Percentiles rank a stretch among this genome's conserved stretches.
These are phyloP conservation scores for Drosophila albomicans DNA, from an alignment of 1,140 invertebrate genomes.

Conservation along the genomic window DNA sequence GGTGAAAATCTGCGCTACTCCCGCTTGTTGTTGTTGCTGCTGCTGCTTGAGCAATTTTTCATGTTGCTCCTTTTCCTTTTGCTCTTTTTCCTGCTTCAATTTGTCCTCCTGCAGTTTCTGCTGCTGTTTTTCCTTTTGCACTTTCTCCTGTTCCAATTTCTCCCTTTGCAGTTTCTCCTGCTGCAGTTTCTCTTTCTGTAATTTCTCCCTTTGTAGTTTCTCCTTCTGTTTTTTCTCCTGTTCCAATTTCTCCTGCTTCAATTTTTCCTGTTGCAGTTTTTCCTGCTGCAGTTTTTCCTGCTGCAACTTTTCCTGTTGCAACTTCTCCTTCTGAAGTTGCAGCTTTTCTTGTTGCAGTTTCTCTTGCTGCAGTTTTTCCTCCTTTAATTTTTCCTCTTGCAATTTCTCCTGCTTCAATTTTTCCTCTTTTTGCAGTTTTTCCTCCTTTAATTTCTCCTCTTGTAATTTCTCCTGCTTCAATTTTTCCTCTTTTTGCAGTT, in stretches of 20 bases:
- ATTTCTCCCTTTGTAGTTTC: not conserved
- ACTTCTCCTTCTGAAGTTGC: not conserved
- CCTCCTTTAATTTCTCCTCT: not conserved
- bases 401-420: not conserved
- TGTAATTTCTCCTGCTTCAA: not conserved
- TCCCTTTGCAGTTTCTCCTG: not conserved
- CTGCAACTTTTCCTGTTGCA: constrained; percentile 1
- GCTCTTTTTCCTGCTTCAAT: not conserved
- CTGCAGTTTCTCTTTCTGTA: constrained; percentile 18
- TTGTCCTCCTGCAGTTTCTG: constrained; percentile 1
- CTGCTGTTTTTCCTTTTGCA: constrained; percentile 7
- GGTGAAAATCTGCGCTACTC: constrained; percentile 71
- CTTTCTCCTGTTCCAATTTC: not conserved
- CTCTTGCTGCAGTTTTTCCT: not conserved
- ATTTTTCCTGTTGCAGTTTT: too few relatives aligned
- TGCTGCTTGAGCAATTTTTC: not conserved
- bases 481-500: not conserved
- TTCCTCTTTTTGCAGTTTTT: not conserved
- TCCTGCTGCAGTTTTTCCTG: constrained; percentile 14
- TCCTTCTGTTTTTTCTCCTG: not conserved
- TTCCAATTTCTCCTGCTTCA: not conserved
- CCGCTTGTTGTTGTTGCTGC: constrained; percentile 36
- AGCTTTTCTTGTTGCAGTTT: constrained; percentile 9
- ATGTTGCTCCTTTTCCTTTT: not conserved
- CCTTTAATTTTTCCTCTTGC: not conserved